Conservation (phyloP, 2,113 vertebrate species). For the Oryzias celebensis region DNA sequence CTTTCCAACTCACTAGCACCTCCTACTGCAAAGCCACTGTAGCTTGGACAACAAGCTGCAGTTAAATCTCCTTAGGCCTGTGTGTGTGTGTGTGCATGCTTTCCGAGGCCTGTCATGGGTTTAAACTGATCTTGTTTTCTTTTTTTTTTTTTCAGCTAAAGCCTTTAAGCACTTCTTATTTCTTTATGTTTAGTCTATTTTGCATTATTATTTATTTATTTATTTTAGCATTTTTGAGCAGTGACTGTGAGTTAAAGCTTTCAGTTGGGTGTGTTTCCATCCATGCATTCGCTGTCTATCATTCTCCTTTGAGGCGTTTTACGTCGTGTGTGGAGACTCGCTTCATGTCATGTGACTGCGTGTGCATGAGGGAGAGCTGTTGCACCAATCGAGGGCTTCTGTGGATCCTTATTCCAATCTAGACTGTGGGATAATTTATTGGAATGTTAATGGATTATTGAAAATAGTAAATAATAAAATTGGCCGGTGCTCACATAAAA, state of each 20-base stretch:
- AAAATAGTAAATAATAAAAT: slow-evolving; percentile 67
- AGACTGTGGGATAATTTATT: slow-evolving; percentile 67
- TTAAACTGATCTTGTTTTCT: slow-evolving; percentile 28
- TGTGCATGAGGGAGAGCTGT: slow-evolving; percentile 46
- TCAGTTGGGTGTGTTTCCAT: not conserved
- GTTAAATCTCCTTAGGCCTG: slow-evolving; percentile 27
- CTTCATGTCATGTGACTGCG: slow-evolving; percentile 33
- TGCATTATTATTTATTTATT: not conserved
- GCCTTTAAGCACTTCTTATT: not conserved
- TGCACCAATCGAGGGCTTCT: slow-evolving; percentile 40
- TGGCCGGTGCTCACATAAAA: slow-evolving; percentile 45
- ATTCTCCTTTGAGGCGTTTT: too few relatives aligned
- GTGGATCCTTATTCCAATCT: slow-evolving; percentile 52
- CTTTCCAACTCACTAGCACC: slow-evolving; percentile 59
- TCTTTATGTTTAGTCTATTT: not conserved
- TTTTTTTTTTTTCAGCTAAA: slow-evolving; percentile 43
- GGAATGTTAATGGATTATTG: slow-evolving; percentile 74
- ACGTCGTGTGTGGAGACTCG: too few relatives aligned
- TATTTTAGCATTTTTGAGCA: not conserved
- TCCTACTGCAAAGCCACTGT: slow-evolving; percentile 56
- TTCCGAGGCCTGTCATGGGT: slow-evolving; percentile 25
- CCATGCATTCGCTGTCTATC: slow-evolving; percentile 11
- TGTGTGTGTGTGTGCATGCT: slow-evolving; percentile 10
- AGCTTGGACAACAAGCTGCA: slow-evolving; percentile 37
- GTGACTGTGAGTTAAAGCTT: not conserved